A percentile compares a stretch with the other conserved stretches of the same genome.
Conservation (phyloP, 2,888 invertebrate genomes). For the Lasioglossum oenotherae region DNA sequence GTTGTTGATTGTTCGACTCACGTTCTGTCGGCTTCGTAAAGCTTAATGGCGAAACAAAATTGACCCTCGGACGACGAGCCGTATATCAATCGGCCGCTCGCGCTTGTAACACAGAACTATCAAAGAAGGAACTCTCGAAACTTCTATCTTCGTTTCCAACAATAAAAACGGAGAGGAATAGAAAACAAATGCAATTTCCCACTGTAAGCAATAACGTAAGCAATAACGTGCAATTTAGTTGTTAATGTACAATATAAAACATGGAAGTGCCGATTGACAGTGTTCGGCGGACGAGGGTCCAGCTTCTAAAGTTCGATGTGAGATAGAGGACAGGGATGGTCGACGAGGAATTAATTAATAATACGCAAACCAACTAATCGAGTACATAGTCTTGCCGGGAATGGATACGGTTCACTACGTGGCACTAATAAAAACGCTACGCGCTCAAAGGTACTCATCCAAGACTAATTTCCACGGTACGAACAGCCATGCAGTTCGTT, state of each 20-base stretch:
- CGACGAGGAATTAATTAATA: constrained; percentile 24
- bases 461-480: neutral
- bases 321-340: neutral
- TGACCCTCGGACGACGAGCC: neutral
- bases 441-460: constrained; percentile 31
- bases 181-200: neutral
- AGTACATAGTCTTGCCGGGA: constrained; percentile 17
- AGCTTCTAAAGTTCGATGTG: neutral
- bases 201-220: too few species aligned
- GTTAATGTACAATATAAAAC: neutral
- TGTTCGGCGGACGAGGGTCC: neutral
- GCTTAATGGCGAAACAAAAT: constrained; percentile 4
- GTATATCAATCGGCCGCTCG: neutral
- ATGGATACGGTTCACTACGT: constrained; percentile 20
- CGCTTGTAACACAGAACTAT: neutral
- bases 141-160: too few species aligned
- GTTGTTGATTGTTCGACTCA: neutral
- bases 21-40: constrained; percentile 1
- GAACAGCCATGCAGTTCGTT: constrained; percentile 9
- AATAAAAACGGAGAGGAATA: neutral
- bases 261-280: neutral
- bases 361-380: constrained; percentile 23
- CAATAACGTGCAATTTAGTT: neutral
- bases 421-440: constrained; percentile 33
- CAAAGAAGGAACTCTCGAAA: neutral